Evolutionary conservation across 2,113 vertebrate species (phyloP), one percentile per base, ranked within the genome.

Genomic region (Dryoscopus gambensis): DNA sequence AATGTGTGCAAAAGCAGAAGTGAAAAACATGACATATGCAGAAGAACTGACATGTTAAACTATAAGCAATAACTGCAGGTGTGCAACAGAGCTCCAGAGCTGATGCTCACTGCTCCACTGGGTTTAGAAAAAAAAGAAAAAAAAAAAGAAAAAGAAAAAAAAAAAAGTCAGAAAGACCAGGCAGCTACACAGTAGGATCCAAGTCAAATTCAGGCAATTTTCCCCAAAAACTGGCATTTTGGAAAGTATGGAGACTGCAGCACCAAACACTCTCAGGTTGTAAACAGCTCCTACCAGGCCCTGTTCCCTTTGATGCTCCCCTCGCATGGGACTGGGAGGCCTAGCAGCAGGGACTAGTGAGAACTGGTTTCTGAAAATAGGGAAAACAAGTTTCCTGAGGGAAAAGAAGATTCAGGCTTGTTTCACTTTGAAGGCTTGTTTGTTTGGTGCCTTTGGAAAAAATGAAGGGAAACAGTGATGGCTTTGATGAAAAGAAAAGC

Each of bases 1-100:
- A 40, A 83, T 1, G 0, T 74, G 44, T 87, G 78, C 68, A 67
- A 90, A 92, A 95, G 52, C 79, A 93, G 84, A 95, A 42, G 11
- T 60, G 87, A 81, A 87, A 93, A 74, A 93, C 91, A 64, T 33
- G 93, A 82, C 74, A 68, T 22, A 64, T 7, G 57, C 62, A 64
- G 71, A 71, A 83, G 52, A 56, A 47, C 52, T 52, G 57, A 91
- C 69, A 60, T 22, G 49, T 78, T 84, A 71, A 94, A 75, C 78
- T 82, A 73, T 60, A 37, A 95, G 84, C 87, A 91, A 47, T 79
- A 89, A 71, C 74, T 85, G 90, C 92, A 96, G 92, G 93, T 95
- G 90, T 93, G 84, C 81, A 91, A 63, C 74, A 68, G 35, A 82
- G 87, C 37, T 84, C 82, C 87, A 82, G 57, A 49, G 49, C 57